Base-by-base conservation (phyloP, 1,140 invertebrate genomes). In the Orius insidiosus region DNA sequence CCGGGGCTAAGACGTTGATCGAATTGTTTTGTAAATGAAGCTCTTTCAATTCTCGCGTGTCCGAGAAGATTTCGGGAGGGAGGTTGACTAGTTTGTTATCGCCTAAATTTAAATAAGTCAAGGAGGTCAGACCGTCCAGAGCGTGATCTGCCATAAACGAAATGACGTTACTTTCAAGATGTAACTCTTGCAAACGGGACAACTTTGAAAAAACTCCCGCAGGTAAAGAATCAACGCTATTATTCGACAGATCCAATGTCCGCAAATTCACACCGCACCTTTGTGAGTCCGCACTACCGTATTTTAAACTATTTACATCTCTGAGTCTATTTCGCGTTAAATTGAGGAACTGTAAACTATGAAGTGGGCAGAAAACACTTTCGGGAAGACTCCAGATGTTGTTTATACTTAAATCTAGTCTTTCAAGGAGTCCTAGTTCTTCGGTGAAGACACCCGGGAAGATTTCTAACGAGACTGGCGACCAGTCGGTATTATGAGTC, bases 401-500 rank as follows among this genome's bases (percentile, higher is more conserved):
- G 62, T 90, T 92, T 58, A 83, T 72, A 44, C 82, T 81, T 7
- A 94, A 64, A 63, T 94, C 87, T 39, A 94, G 64, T 34, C 75
- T 68, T 63, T 85, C 76, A 50, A 86, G 62, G 55, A 80, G 71
- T 46, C 70, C 65, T 24, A 85, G 69, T 58, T 82, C 80, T 53
- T 74, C 72, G 42, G 70, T 75, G 61, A 85, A 89, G 9, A 75
- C 80, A 10, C 76, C 74, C 2, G 72, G 69, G 10, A 77, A 76
- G 38, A 89, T 69, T 57, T 87, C 79, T 52, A 90, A 62, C 30
- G 77, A 76, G 74, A 87, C 82, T 5, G 80, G 76, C 8, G 78
- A 81, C 85, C 85, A 89, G 58, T 85, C 83, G 32, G 77, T 80
- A 60, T 92, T 92, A 61, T 86, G 80, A 8, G 86, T 89, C 52